Evolutionary conservation across 2,113 vertebrate genomes (phyloP).

Genomic region (Peromyscus californicus): DNA sequence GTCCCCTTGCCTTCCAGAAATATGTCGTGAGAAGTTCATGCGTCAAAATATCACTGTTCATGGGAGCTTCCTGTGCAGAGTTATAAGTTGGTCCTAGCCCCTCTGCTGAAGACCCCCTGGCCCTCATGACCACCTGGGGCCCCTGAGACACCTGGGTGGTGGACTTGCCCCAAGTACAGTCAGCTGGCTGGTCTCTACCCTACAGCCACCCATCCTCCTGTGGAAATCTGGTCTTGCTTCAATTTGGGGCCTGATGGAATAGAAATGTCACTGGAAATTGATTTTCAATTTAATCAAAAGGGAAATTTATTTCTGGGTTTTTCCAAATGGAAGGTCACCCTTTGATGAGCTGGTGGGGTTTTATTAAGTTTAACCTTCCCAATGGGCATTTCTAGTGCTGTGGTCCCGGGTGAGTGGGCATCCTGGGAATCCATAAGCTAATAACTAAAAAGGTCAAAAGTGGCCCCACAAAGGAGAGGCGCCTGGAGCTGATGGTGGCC

Average conservation of each 20-base stretch:
- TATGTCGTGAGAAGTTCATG: rapidly evolving
- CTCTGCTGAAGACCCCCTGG: neutral
- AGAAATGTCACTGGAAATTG: conserved; percentile 47
- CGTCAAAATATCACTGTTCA: rapidly evolving
- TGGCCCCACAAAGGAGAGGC: rapidly evolving
- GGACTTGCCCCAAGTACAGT: too few species aligned
- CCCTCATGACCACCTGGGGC: rapidly evolving
- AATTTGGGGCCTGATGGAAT: neutral
- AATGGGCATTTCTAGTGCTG: neutral
- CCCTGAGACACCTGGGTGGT: neutral
- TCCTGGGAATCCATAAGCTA: neutral
- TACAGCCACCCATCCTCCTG: rapidly evolving
- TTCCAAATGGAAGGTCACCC: conserved; percentile 48
- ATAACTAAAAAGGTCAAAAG: neutral
- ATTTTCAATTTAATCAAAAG: conserved; percentile 65
- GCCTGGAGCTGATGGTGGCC: rapidly evolving
- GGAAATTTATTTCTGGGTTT: conserved; percentile 54
- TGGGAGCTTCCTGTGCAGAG: rapidly evolving
- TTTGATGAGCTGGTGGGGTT: neutral
- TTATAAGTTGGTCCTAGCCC: rapidly evolving
- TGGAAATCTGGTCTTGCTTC: neutral
- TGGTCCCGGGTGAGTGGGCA: neutral
- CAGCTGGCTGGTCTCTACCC: too few species aligned
- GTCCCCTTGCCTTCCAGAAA: rapidly evolving
- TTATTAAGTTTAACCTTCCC: neutral